These are phyloP conservation scores for Micrastur ruficollis DNA, from an alignment of 2,797 vertebrate species.

Conservation along the genomic window DNA sequence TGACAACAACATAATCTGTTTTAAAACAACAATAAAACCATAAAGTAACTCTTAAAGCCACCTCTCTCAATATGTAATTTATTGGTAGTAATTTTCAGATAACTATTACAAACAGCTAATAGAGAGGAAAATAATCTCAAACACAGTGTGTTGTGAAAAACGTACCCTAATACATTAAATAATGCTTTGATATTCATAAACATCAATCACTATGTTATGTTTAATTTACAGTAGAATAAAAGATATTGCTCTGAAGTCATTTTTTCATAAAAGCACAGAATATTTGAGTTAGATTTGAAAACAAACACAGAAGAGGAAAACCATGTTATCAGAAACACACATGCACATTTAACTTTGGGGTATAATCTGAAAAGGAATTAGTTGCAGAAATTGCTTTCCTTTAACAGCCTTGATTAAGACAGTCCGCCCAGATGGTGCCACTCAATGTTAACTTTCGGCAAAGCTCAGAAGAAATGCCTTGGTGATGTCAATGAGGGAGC, in stretches of 20 bases:
- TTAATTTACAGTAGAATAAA: neutral
- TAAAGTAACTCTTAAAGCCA: neutral
- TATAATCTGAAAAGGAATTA: neutral
- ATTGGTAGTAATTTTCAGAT: conserved; percentile 13
- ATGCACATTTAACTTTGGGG: neutral
- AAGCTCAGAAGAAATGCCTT: neutral
- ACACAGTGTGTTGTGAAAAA: neutral
- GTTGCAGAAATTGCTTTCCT: neutral
- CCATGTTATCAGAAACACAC: neutral
- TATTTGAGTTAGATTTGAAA: neutral
- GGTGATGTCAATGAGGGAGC: neutral
- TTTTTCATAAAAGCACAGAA: neutral
- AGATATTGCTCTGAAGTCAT: neutral
- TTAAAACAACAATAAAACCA: neutral
- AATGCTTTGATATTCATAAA: neutral
- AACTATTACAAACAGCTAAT: neutral
- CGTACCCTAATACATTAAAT: neutral
- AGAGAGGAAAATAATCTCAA: conserved; percentile 1
- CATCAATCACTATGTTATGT: neutral
- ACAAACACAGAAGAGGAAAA: neutral
- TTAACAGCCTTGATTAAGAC: neutral
- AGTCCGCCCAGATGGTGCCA: neutral
- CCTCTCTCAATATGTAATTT: neutral
- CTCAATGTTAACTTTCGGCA: neutral
- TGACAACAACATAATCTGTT: neutral